Evolutionary conservation across 2,888 invertebrate species (phyloP).

Genomic region (Cryptocheilus praepositus): DNA sequence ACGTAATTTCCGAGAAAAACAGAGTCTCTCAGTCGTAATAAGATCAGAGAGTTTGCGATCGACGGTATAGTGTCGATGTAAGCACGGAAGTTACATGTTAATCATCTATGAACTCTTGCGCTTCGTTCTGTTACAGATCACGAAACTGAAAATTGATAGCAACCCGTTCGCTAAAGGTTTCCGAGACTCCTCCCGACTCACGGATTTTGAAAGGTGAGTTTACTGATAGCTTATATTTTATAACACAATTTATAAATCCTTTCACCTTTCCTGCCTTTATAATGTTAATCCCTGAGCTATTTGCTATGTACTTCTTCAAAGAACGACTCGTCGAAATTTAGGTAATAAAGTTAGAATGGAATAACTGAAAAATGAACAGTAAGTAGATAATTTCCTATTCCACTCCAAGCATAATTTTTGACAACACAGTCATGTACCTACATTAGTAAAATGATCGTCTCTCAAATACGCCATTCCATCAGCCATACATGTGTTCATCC

Average conservation of each 20-base stretch:
- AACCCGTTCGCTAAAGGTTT: slow-evolving; percentile 92
- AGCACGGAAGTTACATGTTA: slow-evolving; percentile 5
- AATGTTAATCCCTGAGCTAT: too few species aligned
- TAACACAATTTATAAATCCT: background rate
- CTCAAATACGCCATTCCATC: too few species aligned
- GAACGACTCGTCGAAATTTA: background rate
- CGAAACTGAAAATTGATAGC: slow-evolving; percentile 89
- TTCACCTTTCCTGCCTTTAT: too few species aligned
- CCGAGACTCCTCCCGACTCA: slow-evolving; percentile 86
- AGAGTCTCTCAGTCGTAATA: slow-evolving; percentile 40
- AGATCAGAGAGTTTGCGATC: slow-evolving; percentile 44
- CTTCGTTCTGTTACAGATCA: slow-evolving; percentile 79
- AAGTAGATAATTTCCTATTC: too few species aligned
- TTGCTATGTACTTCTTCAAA: background rate
- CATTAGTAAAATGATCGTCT: too few species aligned
- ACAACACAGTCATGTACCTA: too few species aligned
- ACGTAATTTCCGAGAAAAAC: slow-evolving; percentile 52
- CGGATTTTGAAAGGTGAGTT: slow-evolving; percentile 84
- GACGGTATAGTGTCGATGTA: slow-evolving; percentile 24
- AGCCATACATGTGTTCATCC: too few species aligned
- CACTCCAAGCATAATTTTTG: too few species aligned
- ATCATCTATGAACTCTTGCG: slow-evolving; percentile 11
- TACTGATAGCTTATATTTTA: slow-evolving; percentile 5
- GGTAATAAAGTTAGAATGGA: too few species aligned
- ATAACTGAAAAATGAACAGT: too few species aligned